Evolutionary conservation across 2,888 invertebrate genomes (phyloP).

Genomic region (Litoditis marina): DNA sequence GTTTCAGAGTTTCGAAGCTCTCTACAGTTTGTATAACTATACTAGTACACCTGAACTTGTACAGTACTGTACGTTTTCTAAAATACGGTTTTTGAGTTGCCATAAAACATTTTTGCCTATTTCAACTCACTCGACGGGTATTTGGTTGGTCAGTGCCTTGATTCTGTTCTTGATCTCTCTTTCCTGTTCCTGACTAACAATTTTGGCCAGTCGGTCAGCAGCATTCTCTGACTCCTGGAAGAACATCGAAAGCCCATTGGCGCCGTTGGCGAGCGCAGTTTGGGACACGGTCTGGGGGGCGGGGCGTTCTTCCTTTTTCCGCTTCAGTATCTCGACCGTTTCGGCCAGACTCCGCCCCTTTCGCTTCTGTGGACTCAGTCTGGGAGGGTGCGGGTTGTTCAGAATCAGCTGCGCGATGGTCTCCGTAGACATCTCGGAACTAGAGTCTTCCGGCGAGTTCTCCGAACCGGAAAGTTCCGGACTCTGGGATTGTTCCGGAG

Average conservation of each 20-base stretch:
- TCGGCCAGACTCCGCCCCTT: conserved; percentile 8
- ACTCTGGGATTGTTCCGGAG: no score
- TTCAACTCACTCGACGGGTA: conserved; percentile 7
- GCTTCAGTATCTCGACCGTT: conserved; percentile 14
- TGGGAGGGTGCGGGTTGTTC: neutral
- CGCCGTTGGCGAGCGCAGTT: no score
- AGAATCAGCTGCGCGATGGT: conserved; percentile 7
- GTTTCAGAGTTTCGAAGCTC: neutral
- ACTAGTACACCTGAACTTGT: no score
- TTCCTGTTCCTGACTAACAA: conserved; percentile 14
- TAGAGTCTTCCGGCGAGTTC: conserved; percentile 3
- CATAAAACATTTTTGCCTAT: neutral
- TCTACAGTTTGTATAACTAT: no score
- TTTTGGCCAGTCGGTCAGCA: conserved; percentile 7
- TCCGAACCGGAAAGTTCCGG: conserved; percentile 4
- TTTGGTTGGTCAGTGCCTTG: conserved; percentile 11
- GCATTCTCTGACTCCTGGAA: no score
- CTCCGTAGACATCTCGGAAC: neutral
- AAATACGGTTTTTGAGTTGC: neutral
- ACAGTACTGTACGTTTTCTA: no score
- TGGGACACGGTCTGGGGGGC: conserved; percentile 3
- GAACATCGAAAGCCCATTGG: no score
- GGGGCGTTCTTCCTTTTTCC: conserved; percentile 6
- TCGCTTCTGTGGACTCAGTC: neutral
- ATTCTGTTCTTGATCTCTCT: conserved; percentile 12